Evolutionary conservation across 2,113 vertebrate genomes (phyloP).

Genomic region (Dolichallabes microphthalmus): DNA sequence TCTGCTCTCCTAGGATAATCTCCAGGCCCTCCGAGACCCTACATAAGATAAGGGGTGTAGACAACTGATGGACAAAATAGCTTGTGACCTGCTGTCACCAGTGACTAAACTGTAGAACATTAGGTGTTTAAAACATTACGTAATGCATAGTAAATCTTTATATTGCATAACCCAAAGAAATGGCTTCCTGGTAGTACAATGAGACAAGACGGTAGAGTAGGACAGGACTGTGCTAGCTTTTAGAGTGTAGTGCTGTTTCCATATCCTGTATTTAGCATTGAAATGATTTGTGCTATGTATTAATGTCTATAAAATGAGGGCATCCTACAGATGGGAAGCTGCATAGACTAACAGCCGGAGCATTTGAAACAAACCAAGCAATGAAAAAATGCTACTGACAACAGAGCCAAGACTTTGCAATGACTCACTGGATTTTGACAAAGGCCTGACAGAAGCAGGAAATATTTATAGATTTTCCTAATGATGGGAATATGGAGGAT

Average conservation of each 20-base stretch:
- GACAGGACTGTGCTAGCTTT: background rate
- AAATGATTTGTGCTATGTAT: background rate
- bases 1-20: too few species aligned
- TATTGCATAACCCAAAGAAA: background rate
- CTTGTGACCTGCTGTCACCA: background rate
- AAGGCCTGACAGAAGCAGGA: constrained; percentile 31
- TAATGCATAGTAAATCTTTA: background rate
- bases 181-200: background rate
- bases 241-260: background rate
- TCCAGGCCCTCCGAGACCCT: too few species aligned
- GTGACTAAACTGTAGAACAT: background rate
- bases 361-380: constrained; percentile 3
- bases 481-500: constrained; percentile 11
- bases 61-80: background rate
- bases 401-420: background rate
- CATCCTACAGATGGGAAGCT: background rate
- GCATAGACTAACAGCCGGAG: background rate
- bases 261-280: background rate
- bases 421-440: constrained; percentile 27
- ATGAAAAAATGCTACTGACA: background rate
- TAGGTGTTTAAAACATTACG: too few species aligned
- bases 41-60: too few species aligned
- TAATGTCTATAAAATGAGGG: background rate
- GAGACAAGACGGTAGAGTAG: background rate
- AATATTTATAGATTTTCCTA: constrained; percentile 38